Base-by-base conservation (phyloP, 2,888 invertebrate species). In the Nipponacmea schrenckii region DNA sequence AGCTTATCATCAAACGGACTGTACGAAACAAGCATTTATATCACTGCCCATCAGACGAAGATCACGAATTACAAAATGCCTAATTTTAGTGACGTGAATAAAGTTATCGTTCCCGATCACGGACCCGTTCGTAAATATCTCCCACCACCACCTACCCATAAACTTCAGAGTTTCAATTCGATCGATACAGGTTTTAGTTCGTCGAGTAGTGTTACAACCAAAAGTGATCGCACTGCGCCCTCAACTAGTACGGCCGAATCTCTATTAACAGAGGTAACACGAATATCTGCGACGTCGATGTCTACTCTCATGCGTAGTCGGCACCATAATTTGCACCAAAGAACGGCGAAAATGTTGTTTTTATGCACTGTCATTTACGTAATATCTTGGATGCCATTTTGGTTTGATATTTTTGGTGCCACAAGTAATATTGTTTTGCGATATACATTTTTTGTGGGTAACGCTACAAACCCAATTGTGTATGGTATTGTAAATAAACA, bases 301-400 rank as follows among this genome's bases (percentile, higher is more conserved):
- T 63, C 68, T 0, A 15, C 31, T 14, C 15, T 62, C 3, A 45
- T 50, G 31, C 48, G 48, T 2, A 48, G 20, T 14, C 39, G 50
- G 24, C 56, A 48, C 2, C 1, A 46, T 44, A 17, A 45, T 62
- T 10, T 64, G 12, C 83, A 84, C 46, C 72, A 77, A 45, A 70
- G 82, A 63, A 82, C 83, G 7, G 83, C 82, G 12, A 82, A 81
- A 68, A 84, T 84, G 82, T 72, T 84, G 70, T 83, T 84, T 73
- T 64, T 84, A 50, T 84, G 84, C 68, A 84, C 83, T 7, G 77
- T 84, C 27, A 80, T 82, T 5, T 84, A 80, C 68, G 71, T 84
- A 8, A 69, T 84, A 0, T 81, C 83, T 10, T 84, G 83, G 83
- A 46, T 84, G 62, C 84, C 84, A n/a, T 84, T 84, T 72, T 82